Evolutionary conservation across 2,113 vertebrate genomes (phyloP).

Genomic region (Daubentonia madagascariensis): DNA sequence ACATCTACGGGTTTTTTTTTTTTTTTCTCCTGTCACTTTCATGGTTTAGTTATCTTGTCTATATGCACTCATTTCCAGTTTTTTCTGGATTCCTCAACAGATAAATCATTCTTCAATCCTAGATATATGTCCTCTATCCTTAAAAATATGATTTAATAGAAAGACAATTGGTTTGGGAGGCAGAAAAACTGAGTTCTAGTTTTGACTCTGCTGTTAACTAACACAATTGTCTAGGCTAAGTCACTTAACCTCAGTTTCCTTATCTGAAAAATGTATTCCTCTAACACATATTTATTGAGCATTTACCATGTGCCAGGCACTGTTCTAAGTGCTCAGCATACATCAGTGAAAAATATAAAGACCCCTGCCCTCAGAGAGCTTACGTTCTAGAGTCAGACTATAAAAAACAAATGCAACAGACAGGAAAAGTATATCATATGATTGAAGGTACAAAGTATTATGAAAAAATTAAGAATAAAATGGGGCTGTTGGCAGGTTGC

Average conservation of each 20-base stretch:
- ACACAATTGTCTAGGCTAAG: not conserved
- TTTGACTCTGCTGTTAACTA: not conserved
- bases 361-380: not conserved
- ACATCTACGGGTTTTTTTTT: not conserved
- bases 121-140: not conserved
- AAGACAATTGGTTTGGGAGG: not conserved
- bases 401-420: not conserved
- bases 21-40: conserved; percentile 11
- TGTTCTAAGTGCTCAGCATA: not conserved
- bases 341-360: not conserved
- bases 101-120: not conserved
- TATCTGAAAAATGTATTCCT: not conserved
- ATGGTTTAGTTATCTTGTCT: conserved; percentile 44
- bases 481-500: not conserved
- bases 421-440: not conserved
- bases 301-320: not conserved
- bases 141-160: not conserved
- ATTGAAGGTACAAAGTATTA: not conserved
- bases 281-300: not conserved
- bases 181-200: not conserved
- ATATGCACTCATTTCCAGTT: conserved; percentile 2
- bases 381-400: not conserved
- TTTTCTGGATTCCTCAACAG: conserved; percentile 24
- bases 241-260: not conserved
- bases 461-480: not conserved